Conservation (phyloP, 2,888 invertebrate species). For the Therioaphis trifolii region DNA sequence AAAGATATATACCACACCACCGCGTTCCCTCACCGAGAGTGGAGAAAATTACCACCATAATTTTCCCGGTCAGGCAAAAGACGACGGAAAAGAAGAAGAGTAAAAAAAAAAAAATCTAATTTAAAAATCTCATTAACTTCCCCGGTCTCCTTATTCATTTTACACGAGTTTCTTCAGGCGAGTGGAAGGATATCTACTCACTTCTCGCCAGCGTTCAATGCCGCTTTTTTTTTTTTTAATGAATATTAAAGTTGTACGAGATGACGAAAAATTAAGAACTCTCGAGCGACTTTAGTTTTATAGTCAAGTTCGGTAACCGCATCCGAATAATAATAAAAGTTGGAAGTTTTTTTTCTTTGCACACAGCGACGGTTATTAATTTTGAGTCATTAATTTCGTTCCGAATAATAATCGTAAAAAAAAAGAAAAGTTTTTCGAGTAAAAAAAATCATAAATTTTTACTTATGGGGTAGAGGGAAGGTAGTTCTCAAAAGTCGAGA, state of each 20-base stretch:
- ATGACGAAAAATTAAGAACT: slow-evolving; percentile 62
- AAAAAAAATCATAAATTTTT: slow-evolving; percentile 29
- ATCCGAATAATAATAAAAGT: slow-evolving; percentile 61
- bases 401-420: slow-evolving; percentile 60
- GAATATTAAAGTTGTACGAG: slow-evolving; percentile 62
- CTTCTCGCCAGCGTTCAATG: background rate
- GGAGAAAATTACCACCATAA: slow-evolving; percentile 62
- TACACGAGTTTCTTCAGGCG: slow-evolving; percentile 47
- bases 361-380: slow-evolving; percentile 58
- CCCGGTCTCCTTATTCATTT: slow-evolving; percentile 59
- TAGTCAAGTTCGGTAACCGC: slow-evolving; percentile 59
- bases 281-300: slow-evolving; percentile 60
- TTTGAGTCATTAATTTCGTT: slow-evolving; percentile 62
- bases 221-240: slow-evolving; percentile 49
- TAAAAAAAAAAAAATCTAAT: slow-evolving; percentile 57
- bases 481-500: slow-evolving; percentile 55
- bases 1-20: slow-evolving; percentile 29
- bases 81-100: slow-evolving; percentile 36
- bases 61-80: slow-evolving; percentile 52
- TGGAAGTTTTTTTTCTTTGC: slow-evolving; percentile 46
- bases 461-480: background rate
- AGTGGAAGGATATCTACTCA: slow-evolving; percentile 20
- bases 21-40: background rate
- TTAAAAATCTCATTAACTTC: slow-evolving; percentile 63
- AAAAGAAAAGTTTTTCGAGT: slow-evolving; percentile 36